Evolutionary conservation across 2,888 invertebrate genomes (phyloP).

Genomic region (Apamea crenata): DNA sequence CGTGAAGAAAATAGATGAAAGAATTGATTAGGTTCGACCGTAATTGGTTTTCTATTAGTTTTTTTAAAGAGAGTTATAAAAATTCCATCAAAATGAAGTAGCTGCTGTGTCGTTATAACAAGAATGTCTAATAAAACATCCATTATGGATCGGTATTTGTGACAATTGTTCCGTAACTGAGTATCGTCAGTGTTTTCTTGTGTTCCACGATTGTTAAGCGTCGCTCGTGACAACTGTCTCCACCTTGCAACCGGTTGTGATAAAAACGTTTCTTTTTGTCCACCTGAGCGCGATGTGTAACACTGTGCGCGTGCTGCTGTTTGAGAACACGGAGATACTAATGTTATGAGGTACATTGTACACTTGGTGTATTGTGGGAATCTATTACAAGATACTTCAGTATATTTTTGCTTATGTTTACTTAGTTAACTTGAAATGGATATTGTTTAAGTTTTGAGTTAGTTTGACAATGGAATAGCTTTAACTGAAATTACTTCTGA

Average conservation of each 20-base stretch:
- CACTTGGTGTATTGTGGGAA: slow-evolving; percentile 16
- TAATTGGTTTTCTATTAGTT: slow-evolving; percentile 40
- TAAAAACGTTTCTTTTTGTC: slow-evolving; percentile 76
- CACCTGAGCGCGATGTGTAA: slow-evolving; percentile 76
- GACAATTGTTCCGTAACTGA: slow-evolving; percentile 71
- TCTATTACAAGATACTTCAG: slow-evolving; percentile 25
- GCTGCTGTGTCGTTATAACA: slow-evolving; percentile 56
- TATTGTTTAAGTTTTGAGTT: slow-evolving; percentile 19
- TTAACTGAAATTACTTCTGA: not conserved
- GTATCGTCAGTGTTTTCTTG: slow-evolving; percentile 73
- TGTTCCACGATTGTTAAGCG: slow-evolving; percentile 73
- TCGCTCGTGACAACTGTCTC: slow-evolving; percentile 76
- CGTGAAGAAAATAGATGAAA: slow-evolving; percentile 32
- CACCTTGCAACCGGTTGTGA: slow-evolving; percentile 77
- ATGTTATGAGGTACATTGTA: slow-evolving; percentile 9
- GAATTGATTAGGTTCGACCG: slow-evolving; percentile 26
- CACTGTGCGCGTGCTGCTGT: slow-evolving; percentile 78
- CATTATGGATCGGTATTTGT: slow-evolving; percentile 66
- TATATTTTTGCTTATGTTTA: slow-evolving; percentile 4
- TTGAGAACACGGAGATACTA: slow-evolving; percentile 28
- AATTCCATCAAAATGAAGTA: slow-evolving; percentile 23
- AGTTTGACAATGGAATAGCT: not conserved
- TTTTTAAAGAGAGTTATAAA: slow-evolving; percentile 30
- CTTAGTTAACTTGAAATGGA: slow-evolving; percentile 22
- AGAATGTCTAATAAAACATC: slow-evolving; percentile 73